Base-by-base conservation (phyloP, 2,888 invertebrate species). In the Xestia sexstrigata region DNA sequence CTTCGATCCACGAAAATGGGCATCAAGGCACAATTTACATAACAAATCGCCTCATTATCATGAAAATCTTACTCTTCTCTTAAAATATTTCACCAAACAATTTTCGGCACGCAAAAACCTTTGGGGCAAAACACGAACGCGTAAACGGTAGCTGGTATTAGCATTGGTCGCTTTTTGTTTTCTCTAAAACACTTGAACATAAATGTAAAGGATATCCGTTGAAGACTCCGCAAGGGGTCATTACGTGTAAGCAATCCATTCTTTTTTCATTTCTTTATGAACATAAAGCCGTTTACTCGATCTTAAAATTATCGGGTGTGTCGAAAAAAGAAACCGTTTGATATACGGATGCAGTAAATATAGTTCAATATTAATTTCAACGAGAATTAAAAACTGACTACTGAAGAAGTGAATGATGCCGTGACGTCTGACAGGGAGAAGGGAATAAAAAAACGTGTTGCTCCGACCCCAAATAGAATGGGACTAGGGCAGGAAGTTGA, bases 161-260 rank as follows among this genome's bases (percentile, higher is more conserved):
- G 87, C 81, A 80, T 72, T 71, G 83, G 82, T 71, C 74, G 84
- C 89, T 88, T 92, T 94, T 93, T 94, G 90, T 93, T 94, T 94
- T 91, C 89, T 91, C 91, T 90, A 91, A 92, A 93, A 81, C 75
- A 78, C 71, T 84, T 66, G 55, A 66, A 75, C 94, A 93, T 92
- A 4, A 2, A 93, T 94, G 94, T 91, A 90, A 90, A 95, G 96
- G 96, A 96, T 96, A 95, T 96, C 96, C 96, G 95, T 89, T 91
- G 91, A 85, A 58, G 69, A 90, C 90, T 84, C 90, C 91, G 89
- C 89, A 92, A 94, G 92, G 93, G 95, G 91, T 95, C 93, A 95
- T 96, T 95, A 95, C 88, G 84, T 84, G 86, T 90, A 84, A 92
- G 92, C 91, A 92, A 92, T 92, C 89, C 89, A 93, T 90, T 91